Conservation (phyloP, 2,113 vertebrate species). For the Mus spicilegus region DNA sequence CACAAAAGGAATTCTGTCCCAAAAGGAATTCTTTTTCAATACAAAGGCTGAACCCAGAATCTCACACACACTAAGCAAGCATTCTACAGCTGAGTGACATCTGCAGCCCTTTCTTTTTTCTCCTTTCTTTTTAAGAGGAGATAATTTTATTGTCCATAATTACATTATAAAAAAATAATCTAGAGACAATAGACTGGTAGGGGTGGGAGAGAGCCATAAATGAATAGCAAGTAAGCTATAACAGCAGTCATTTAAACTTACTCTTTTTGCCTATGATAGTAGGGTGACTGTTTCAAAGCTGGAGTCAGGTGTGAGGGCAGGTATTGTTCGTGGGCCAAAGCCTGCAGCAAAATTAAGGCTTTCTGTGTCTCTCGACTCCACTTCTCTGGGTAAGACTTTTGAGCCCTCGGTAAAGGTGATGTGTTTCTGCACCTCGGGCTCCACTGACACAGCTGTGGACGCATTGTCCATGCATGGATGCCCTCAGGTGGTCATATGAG, state of each 20-base stretch:
- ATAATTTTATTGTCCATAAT: conserved; percentile 10
- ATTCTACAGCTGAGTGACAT: neutral
- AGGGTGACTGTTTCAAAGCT: neutral
- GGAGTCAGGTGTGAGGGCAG: neutral
- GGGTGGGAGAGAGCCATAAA: neutral
- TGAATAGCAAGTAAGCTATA: neutral
- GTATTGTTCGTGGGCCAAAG: neutral
- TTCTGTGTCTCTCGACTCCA: neutral
- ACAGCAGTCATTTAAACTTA: neutral
- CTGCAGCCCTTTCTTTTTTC: too few species aligned
- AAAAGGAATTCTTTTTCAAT: neutral
- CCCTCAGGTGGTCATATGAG: neutral
- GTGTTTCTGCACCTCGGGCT: neutral
- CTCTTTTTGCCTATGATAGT: neutral
- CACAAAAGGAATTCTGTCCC: neutral
- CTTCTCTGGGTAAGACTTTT: neutral
- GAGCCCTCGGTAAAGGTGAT: neutral
- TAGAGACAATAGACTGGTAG: neutral
- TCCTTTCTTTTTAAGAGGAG: neutral
- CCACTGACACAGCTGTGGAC: neutral
- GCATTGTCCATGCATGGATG: neutral
- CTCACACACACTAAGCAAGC: neutral
- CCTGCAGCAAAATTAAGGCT: neutral
- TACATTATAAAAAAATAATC: neutral
- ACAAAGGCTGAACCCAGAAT: neutral